phyloP scores from a whole-genome alignment of 2,113 vertebrate species.

The Xiphophorus couchianus region DNA sequence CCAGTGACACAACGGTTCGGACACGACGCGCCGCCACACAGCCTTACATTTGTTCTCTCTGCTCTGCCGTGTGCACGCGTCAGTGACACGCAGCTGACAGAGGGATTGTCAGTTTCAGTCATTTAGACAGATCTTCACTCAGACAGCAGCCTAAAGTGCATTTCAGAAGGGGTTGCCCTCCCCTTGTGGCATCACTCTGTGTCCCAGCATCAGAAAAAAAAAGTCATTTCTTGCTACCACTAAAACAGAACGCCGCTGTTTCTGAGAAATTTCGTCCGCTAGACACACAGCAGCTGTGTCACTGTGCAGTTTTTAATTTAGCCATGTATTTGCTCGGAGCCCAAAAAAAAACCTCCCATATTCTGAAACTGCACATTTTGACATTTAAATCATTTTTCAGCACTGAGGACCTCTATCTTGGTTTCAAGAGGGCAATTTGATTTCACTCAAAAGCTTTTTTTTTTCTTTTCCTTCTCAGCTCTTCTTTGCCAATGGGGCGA shows the following conservation, averaged over 20 bases:
- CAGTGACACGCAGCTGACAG: conserved; percentile 48
- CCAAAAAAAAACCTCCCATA: conserved; percentile 11
- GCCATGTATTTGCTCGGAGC: conserved; percentile 41
- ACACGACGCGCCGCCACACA: conserved; percentile 42
- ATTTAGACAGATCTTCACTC: conserved; percentile 33
- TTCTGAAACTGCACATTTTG: conserved; percentile 52
- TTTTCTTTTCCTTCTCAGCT: conserved; percentile 21
- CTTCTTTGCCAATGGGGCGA: conserved; percentile 22
- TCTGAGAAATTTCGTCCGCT: background rate
- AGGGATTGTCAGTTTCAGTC: conserved; percentile 51
- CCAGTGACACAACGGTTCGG: conserved; percentile 33
- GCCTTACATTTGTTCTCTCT: conserved; percentile 54
- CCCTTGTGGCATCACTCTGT: conserved; percentile 29
- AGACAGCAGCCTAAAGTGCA: conserved; percentile 45
- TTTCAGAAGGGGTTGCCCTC: conserved; percentile 21
- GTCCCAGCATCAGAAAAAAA: conserved; percentile 3
- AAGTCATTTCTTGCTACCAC: background rate
- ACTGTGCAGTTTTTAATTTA: background rate
- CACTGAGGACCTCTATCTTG: conserved; percentile 32
- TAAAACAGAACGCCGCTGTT: background rate
- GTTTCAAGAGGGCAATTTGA: conserved; percentile 47
- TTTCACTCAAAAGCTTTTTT: conserved; percentile 43
- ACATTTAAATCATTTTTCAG: conserved; percentile 51
- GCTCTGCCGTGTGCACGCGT: conserved; percentile 23
- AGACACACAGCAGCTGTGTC: conserved; percentile 5